phyloP scores from a whole-genome alignment of 1,140 invertebrate species.

The Zophobas atratus region DNA sequence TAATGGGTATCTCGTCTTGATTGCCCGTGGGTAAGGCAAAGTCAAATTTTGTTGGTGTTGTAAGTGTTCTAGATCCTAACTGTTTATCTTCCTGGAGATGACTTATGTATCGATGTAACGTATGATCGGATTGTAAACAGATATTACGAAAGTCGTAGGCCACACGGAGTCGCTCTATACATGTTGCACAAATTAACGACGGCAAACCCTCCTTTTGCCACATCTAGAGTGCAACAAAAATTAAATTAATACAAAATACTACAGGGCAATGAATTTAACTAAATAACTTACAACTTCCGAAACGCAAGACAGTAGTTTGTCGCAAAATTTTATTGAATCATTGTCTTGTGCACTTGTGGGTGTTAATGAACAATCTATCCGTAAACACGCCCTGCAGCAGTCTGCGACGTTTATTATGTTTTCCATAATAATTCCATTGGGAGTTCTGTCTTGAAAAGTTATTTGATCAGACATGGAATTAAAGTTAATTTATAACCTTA shows the following conservation, averaged over 20 bases:
- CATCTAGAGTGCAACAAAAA: constrained; percentile 54
- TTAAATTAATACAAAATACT: constrained; percentile 25
- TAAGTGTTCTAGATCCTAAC: constrained; percentile 37
- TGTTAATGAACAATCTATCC: constrained; percentile 62
- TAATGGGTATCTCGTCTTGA: constrained; percentile 51
- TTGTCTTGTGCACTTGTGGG: constrained; percentile 60
- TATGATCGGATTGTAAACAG: constrained; percentile 61
- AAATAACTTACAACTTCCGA: constrained; percentile 62
- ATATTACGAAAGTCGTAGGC: constrained; percentile 62
- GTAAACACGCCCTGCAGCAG: constrained; percentile 64
- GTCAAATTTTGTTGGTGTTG: constrained; percentile 57
- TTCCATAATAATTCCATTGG: constrained; percentile 48
- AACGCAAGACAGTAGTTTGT: constrained; percentile 63
- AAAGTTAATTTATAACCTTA: constrained; percentile 26
- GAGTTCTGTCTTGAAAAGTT: constrained; percentile 17
- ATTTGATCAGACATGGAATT: constrained; percentile 44
- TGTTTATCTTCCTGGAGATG: constrained; percentile 52
- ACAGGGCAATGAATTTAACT: background rate
- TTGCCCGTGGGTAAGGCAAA: constrained; percentile 50
- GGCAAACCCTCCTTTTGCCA: constrained; percentile 61
- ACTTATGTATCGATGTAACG: constrained; percentile 59
- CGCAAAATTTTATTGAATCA: constrained; percentile 63
- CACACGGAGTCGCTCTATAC: constrained; percentile 60
- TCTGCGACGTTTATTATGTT: constrained; percentile 58
- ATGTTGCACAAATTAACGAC: constrained; percentile 61